phyloP scores from a whole-genome alignment of 30 jellyfish, hydroid and myxozoan species.

The Chrysaora quinquecirrha region DNA sequence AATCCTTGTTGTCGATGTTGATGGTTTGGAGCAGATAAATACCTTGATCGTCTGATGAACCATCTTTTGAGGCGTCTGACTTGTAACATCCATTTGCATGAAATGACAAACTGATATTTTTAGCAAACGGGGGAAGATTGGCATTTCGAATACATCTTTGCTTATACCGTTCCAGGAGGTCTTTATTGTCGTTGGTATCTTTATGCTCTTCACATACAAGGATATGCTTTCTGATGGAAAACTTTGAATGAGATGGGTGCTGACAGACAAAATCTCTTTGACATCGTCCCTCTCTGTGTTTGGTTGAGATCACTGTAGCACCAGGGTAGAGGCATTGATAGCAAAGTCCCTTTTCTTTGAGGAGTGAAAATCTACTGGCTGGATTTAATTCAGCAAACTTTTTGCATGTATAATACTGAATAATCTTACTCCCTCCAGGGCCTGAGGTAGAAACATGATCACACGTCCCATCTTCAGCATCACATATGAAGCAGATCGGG shows the following conservation, averaged over 20 bases:
- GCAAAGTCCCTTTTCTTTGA: slow-evolving; percentile 35
- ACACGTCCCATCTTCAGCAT: slow-evolving; percentile 8
- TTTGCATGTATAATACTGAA: slow-evolving; percentile 20
- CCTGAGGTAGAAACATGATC: slow-evolving; percentile 36
- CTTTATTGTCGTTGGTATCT: slow-evolving; percentile 10
- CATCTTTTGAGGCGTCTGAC: slow-evolving; percentile 1
- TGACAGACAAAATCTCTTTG: slow-evolving; percentile 11
- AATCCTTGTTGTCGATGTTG: slow-evolving; percentile 9
- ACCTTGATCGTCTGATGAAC: not conserved
- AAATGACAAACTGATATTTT: not conserved
- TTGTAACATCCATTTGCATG: not conserved
- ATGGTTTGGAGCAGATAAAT: slow-evolving; percentile 31
- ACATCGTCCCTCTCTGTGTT: slow-evolving; percentile 32
- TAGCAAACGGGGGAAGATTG: slow-evolving; percentile 28
- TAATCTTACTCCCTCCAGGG: slow-evolving; percentile 20
- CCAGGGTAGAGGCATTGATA: slow-evolving; percentile 43
- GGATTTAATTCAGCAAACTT: slow-evolving; percentile 25
- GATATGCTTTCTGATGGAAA: slow-evolving; percentile 3
- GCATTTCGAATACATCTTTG: slow-evolving; percentile 1
- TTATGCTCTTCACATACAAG: slow-evolving; percentile 52
- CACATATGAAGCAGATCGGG: slow-evolving; percentile 23
- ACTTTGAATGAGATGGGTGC: slow-evolving; percentile 12
- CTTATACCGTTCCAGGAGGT: slow-evolving; percentile 13
- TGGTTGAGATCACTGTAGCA: not conserved
- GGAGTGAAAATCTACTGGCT: slow-evolving; percentile 20